Base-by-base conservation (phyloP, 2,113 vertebrate genomes). In the Gymnarchus niloticus region DNA sequence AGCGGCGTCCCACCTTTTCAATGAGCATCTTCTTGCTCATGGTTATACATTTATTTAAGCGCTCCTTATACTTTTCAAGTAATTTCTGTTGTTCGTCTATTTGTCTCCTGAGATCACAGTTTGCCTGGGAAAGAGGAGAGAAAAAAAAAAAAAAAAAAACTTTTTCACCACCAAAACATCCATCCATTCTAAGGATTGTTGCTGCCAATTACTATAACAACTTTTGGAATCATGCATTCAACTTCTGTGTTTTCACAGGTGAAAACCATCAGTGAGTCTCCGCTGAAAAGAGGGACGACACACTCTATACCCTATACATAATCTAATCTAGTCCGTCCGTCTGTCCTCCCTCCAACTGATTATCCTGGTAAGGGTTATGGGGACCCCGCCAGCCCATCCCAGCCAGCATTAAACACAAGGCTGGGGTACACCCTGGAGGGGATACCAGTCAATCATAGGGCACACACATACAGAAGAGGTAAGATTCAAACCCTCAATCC, bases 41-140 rank as follows among this genome's bases (percentile, higher is more conserved):
- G 86, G 97, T 98, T 94, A 99, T 99, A 91, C 98, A 99, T 92
- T 99, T 99, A 95, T 99, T 99, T 95, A 99, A 96, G 87, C 98
- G 96, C 93, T 99, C 98, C 92, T 99, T 99, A 88, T 98, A 99
- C 93, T 99, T 99, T 96, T 99, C 98, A 96, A 99, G 97, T 96
- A 99, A 93, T 93, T 99, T 99, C 94, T 99, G 98, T 95, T 99
- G 98, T 94, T 99, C 98, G 87, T 99, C 98, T 95, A 99, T 98
- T 93, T 99, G 98, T 94, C 98, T 95, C 95, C 98, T 97, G 94
- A 99, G 96, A 96, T 99, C 98, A 96, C 98, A 99, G 93, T 99
- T 99, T 93, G 98, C 97, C 98, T 99, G 87, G 21, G 14, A 83
- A 89, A 88, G 59, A 48, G 48, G 48, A 89, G 49, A 84, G 80